Evolutionary conservation across 2,888 invertebrate genomes (phyloP), one percentile per base, ranked within the genome.

Genomic region (Cryptocheilus praepositus): DNA sequence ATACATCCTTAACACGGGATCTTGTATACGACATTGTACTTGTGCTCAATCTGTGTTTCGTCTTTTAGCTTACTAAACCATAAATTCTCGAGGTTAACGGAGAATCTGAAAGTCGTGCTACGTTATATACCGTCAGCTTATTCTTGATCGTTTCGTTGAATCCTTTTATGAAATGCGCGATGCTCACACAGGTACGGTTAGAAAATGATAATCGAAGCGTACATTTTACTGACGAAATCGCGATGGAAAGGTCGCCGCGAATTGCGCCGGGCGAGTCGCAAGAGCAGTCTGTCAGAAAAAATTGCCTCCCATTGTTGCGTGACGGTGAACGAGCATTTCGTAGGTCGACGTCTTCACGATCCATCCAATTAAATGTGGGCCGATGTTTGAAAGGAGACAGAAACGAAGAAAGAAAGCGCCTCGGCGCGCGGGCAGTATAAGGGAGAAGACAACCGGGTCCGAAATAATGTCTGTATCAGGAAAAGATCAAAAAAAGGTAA

Each of bases 351-450:
- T 68, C 69, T 54, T 69, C 45, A 56, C 70, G 70, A 68, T 66
- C 51, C 68, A 69, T 77, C 67, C 74, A 80, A 79, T 77, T 73
- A 73, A 80, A 77, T 56, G 64, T 71, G 62, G 54, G 15, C 21
- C 52, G 52, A 22, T 13, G 52, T 1, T 22, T 36, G 15, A 21
- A 25, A 3, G 18, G 16, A 51, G 53, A 16, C 22, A 13, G n/a
- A 19, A 55, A 36, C 43, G 36, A 25, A 56, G 62, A n/a, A 19
- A 36, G 49, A 54, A 13, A 25, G 13, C 45, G 28, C 2, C 13
- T 7, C 4, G 1, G 36, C 11, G 11, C 36, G 13, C 1, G 49
- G n/a, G 49, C 3, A 49, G 16, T 5, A 49, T 49, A 18, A n/a
- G 8, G 49, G 49, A 16, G 22, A 61, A 62, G 45, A 19, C 36